Conservation (phyloP, 2,113 vertebrate genomes). For the Spea multiplicata region DNA sequence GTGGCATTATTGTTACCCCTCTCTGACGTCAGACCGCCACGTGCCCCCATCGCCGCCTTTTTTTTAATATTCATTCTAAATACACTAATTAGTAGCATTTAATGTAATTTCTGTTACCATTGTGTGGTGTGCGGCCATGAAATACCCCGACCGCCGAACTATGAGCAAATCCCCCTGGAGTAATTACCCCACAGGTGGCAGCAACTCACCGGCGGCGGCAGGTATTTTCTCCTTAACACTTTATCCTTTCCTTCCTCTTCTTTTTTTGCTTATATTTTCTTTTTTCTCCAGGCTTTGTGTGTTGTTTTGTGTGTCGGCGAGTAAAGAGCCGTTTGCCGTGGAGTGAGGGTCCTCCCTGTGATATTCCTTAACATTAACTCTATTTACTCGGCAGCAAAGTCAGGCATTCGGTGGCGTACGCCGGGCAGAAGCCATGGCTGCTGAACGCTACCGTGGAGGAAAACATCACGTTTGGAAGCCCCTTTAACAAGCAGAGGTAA, state of each 20-base stretch:
- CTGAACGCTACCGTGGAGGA: slow-evolving; percentile 95
- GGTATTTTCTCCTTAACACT: neutral
- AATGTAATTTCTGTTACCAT: no score
- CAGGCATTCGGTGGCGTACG: slow-evolving; percentile 92
- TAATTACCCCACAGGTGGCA: no score
- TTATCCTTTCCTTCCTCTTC: neutral
- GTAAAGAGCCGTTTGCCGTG: neutral
- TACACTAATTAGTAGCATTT: no score
- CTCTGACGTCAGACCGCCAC: no score
- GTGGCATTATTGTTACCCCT: no score
- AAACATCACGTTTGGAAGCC: slow-evolving; percentile 94
- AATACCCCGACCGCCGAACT: no score
- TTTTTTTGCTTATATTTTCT: slow-evolving; percentile 42
- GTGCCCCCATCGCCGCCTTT: no score
- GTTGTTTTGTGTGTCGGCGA: neutral
- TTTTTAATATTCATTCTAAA: no score
- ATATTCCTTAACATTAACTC: neutral
- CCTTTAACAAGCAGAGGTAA: slow-evolving; percentile 94
- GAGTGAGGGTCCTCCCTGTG: neutral
- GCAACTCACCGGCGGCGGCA: no score
- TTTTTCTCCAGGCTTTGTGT: neutral
- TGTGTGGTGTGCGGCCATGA: no score
- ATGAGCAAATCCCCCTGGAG: no score
- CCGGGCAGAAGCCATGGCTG: slow-evolving; percentile 96
- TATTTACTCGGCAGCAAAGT: slow-evolving; percentile 71